Percentiles rank a stretch among this genome's conserved stretches.
Evolutionary conservation across 2,888 invertebrate genomes (phyloP).

Genomic region (Oligia strigilis): DNA sequence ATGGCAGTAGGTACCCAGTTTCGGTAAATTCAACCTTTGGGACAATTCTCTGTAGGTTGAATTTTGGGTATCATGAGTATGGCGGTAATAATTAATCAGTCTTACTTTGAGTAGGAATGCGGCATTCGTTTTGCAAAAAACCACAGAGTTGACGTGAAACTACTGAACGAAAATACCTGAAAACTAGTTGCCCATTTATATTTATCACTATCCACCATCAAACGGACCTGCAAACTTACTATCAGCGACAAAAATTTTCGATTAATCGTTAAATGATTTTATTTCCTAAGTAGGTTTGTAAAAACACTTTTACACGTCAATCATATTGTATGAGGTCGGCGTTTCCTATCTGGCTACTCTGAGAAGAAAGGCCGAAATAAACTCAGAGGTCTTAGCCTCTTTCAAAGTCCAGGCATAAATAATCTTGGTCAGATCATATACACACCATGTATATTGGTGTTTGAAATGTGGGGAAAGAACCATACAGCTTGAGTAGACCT

Average conservation of each 20-base stretch:
- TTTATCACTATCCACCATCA: constrained; percentile 17
- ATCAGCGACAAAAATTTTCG: background rate
- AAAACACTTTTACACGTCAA: background rate
- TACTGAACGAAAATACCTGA: constrained; percentile 6
- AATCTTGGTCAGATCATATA: too few relatives aligned
- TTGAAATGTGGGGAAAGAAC: too few relatives aligned
- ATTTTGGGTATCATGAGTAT: background rate
- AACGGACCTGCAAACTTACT: background rate
- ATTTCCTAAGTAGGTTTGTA: background rate
- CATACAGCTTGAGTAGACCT: too few relatives aligned
- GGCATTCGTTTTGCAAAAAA: constrained; percentile 1
- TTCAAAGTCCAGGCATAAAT: too few relatives aligned
- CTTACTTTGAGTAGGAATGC: background rate
- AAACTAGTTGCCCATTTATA: background rate
- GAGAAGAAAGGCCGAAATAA: too few relatives aligned
- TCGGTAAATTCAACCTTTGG: background rate
- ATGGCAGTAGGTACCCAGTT: background rate
- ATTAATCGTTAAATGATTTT: background rate
- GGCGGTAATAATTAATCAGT: background rate
- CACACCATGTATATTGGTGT: too few relatives aligned
- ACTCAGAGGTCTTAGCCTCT: too few relatives aligned
- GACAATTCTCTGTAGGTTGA: background rate
- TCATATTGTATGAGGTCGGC: background rate
- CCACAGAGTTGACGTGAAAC: background rate
- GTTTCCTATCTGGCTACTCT: background rate